phyloP scores from a whole-genome alignment of 1,140 invertebrate genomes.

The Acyrthosiphon pisum region DNA sequence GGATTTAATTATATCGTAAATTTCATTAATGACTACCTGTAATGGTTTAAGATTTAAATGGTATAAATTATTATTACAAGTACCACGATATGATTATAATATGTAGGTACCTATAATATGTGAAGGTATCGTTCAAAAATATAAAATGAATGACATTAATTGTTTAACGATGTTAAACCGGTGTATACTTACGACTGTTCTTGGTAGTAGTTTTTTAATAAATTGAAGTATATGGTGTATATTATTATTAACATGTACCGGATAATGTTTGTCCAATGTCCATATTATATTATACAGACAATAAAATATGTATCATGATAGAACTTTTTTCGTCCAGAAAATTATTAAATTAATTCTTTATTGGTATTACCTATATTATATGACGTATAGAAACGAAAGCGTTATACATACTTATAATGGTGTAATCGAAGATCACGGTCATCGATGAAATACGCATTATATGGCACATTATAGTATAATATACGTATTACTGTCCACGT shows the following conservation, averaged over 20 bases:
- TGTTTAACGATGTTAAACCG: not conserved
- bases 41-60: not conserved
- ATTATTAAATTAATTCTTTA: too few relatives aligned
- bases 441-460: too few relatives aligned
- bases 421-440: too few relatives aligned
- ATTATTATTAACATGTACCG: too few relatives aligned
- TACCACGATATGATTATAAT: not conserved
- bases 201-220: not conserved
- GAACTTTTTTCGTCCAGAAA: not conserved
- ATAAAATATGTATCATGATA: not conserved
- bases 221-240: not conserved
- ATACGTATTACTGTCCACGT: too few relatives aligned
- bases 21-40: constrained; percentile 18
- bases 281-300: not conserved
- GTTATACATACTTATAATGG: too few relatives aligned
- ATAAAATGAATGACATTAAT: constrained; percentile 14
- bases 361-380: too few relatives aligned
- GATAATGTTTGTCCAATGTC: not conserved
- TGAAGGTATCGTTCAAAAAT: not conserved
- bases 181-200: not conserved
- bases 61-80: not conserved
- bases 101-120: not conserved
- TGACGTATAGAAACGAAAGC: too few relatives aligned
- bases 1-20: constrained; percentile 25
- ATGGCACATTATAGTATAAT: too few relatives aligned